Conservation (phyloP, 2,888 invertebrate species). For the Fragum whitleyi region DNA sequence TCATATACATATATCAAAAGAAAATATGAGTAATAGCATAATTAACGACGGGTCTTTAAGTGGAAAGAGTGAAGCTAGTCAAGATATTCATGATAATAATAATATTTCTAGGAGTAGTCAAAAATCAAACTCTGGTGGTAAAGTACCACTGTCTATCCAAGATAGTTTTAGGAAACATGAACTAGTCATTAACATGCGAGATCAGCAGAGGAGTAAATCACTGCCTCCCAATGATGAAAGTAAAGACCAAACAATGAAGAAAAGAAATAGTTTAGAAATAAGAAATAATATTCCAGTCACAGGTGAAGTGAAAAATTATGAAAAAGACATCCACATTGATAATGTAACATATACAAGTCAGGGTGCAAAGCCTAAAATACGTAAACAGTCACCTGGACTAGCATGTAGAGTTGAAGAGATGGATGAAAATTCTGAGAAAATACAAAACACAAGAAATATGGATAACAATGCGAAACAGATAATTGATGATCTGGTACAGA, state of each 20-base stretch:
- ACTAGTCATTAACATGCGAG: constrained; percentile 54
- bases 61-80: constrained; percentile 62
- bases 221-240: constrained; percentile 54
- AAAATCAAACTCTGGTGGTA: constrained; percentile 44
- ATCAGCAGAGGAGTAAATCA: constrained; percentile 62
- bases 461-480: constrained; percentile 59
- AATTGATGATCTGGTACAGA: constrained; percentile 59
- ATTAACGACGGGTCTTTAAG: constrained; percentile 51
- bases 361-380: constrained; percentile 81
- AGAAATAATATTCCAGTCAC: constrained; percentile 83
- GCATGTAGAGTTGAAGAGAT: constrained; percentile 79
- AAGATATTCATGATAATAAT: constrained; percentile 36
- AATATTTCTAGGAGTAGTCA: constrained; percentile 32
- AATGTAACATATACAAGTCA: constrained; percentile 72
- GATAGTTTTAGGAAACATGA: constrained; percentile 66
- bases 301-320: constrained; percentile 81
- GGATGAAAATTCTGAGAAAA: constrained; percentile 62
- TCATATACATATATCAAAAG: constrained; percentile 45
- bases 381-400: constrained; percentile 84
- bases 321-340: constrained; percentile 72
- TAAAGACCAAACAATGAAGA: constrained; percentile 67
- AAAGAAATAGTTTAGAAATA: constrained; percentile 83
- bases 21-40: constrained; percentile 20
- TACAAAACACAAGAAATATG: constrained; percentile 74
- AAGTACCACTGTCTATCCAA: constrained; percentile 51